Conservation (phyloP, 53 echinoderm and acorn worm species). For the Astropecten irregularis region DNA sequence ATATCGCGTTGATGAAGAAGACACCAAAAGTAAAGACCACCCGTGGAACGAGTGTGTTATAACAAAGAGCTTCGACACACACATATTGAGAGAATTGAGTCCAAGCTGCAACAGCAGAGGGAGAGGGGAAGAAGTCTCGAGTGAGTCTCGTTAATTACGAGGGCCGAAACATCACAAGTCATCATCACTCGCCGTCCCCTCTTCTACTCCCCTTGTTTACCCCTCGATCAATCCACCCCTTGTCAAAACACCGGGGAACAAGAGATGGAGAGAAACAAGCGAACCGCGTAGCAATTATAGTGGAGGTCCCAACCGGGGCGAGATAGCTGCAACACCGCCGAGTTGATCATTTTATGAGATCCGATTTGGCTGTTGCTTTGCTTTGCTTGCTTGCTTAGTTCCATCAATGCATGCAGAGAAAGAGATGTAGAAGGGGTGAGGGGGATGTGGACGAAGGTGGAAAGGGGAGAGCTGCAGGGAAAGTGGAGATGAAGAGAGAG, state of each 20-base stretch:
- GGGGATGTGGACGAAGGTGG: no score
- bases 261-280: no score
- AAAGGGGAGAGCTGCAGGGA: not conserved
- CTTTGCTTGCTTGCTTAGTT: no score
- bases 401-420: no score
- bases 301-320: no score
- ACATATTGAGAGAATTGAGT: no score
- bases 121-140: slow-evolving; percentile 2
- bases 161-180: slow-evolving; percentile 42
- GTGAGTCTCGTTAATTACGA: slow-evolving; percentile 23
- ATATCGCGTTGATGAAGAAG: not conserved
- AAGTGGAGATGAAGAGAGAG: not conserved
- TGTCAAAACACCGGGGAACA: slow-evolving; percentile 29
- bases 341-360: slow-evolving; percentile 43
- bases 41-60: not conserved
- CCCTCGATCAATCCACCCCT: slow-evolving; percentile 45
- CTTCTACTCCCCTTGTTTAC: slow-evolving; percentile 12
- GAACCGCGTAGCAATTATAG: slow-evolving; percentile 7
- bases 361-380: slow-evolving; percentile 38
- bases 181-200: not conserved
- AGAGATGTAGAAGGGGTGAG: no score
- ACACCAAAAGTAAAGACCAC: not conserved
- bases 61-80: no score
- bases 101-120: no score
- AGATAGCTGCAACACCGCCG: not conserved